Percentiles rank a stretch among this genome's conserved stretches.
These are phyloP conservation scores for Oryzias javanicus DNA, from an alignment of 2,113 vertebrate species.

Conservation along the genomic window DNA sequence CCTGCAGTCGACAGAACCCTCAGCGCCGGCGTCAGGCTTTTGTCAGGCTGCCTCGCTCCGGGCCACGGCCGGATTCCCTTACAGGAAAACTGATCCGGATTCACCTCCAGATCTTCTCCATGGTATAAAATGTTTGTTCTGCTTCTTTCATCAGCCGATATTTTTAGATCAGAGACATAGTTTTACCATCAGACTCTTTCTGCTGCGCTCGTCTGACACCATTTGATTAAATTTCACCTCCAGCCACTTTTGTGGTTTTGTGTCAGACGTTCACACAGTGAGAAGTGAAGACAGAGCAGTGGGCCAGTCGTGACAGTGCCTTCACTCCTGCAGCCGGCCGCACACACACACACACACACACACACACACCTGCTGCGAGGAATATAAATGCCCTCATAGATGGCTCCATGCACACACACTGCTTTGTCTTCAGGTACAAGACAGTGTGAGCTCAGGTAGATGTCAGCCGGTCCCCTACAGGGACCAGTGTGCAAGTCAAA, in stretches of 20 bases:
- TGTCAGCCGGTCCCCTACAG: conserved; percentile 66
- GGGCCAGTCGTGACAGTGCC: conserved; percentile 53
- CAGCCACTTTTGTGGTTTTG: conserved; percentile 43
- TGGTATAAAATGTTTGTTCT: neutral
- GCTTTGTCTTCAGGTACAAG: conserved; percentile 39
- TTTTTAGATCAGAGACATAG: conserved; percentile 7
- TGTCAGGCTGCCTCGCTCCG: conserved; percentile 44
- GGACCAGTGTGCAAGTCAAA: conserved; percentile 70
- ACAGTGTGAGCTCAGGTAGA: conserved; percentile 68
- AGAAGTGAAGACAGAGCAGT: conserved; percentile 37
- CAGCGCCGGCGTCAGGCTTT: conserved; percentile 55
- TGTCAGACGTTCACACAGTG: conserved; percentile 21
- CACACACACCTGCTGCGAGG: conserved; percentile 42
- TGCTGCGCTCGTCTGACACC: conserved; percentile 49
- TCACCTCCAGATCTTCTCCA: too few species aligned
- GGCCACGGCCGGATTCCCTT: conserved; percentile 40
- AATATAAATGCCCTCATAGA: conserved; percentile 55
- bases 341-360: neutral
- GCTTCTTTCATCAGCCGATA: neutral
- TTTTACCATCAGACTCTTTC: conserved; percentile 27
- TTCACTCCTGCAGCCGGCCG: conserved; percentile 34
- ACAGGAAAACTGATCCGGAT: conserved; percentile 16
- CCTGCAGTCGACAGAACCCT: conserved; percentile 36
- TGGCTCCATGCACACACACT: conserved; percentile 22
- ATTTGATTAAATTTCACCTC: conserved; percentile 60